phyloP scores from a whole-genome alignment of 2,888 invertebrate species.

The Spatulosminthurus flaviceps region DNA sequence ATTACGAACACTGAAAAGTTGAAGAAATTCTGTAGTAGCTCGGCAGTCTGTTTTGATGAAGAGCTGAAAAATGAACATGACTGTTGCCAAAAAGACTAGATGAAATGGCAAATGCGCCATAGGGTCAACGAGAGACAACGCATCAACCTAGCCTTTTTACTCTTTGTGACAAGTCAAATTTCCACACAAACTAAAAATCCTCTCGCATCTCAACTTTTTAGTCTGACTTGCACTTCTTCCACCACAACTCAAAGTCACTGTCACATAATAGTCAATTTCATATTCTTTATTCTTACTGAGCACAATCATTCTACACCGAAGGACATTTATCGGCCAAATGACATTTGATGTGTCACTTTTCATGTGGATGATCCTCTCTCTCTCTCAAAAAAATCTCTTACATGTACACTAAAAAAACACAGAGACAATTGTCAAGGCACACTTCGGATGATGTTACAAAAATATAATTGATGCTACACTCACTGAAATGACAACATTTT shows the following conservation, averaged over 20 bases:
- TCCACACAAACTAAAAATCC: background rate
- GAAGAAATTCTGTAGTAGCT: background rate
- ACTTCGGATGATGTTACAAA: no score
- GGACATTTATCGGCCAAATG: background rate
- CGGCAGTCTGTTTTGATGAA: background rate
- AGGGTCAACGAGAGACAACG: background rate
- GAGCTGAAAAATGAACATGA: constrained; percentile 13
- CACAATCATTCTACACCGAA: background rate
- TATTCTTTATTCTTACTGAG: background rate
- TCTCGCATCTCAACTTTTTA: background rate
- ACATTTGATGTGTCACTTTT: background rate
- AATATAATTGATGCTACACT: no score
- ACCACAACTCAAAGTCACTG: background rate
- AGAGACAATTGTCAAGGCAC: no score
- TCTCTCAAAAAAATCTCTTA: no score
- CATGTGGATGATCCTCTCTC: background rate
- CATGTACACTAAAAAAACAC: no score
- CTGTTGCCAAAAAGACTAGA: constrained; percentile 34
- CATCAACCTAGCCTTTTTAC: background rate
- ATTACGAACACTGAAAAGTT: constrained; percentile 20
- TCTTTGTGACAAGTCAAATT: background rate
- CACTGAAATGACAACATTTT: no score
- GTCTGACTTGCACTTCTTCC: background rate
- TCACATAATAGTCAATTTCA: background rate
- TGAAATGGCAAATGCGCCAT: constrained; percentile 30